Base-by-base conservation (phyloP, 2,113 vertebrate genomes). In the Chelonoidis abingdonii region DNA sequence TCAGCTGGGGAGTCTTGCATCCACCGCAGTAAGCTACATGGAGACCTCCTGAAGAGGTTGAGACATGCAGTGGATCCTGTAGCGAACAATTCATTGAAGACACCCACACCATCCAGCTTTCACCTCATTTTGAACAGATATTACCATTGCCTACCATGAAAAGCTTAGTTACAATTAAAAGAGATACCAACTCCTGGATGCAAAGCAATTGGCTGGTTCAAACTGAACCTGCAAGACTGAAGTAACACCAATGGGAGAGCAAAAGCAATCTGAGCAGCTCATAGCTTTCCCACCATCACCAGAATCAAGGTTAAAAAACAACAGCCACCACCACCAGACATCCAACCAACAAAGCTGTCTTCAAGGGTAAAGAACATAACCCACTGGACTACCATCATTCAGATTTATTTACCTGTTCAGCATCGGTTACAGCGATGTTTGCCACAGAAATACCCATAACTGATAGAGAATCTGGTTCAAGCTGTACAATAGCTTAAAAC, bases 401-500 rank as follows among this genome's bases (percentile, higher is more conserved):
- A 52, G 13, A 3, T 82, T 93, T 88, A 10, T 83, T 76, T 86
- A 80, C 17, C 69, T 88, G 8, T 56, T 88, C 72, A 90, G 49
- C 84, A 93, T 16, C 2, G 4, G 24, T 52, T 0, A 93, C 4
- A 91, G 86, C 1, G 21, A 5, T 65, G 29, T 7, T 49, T 69
- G 88, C 1, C 2, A 69, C 2, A 75, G 47, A 47, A 79, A 93
- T 82, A 27, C 0, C 0, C 1, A 50, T 31, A 53, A 57, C 35
- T 19, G 62, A 50, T 35, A 82, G 0, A 1, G 21, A 29, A 47
- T 62, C 17, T 50, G 12, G 22, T 27, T 35, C 41, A 4, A 84
- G 27, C 0, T n/a, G 38, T 8, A 76, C 41, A 76, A 76, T 13
- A 76, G n/a, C 69, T 76, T 76, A 76, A 76, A 24, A 41, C 38